Evolutionary conservation across 2,888 invertebrate species (phyloP), one percentile per base, ranked within the genome.

Genomic region (Archaeoteleia sp.): DNA sequence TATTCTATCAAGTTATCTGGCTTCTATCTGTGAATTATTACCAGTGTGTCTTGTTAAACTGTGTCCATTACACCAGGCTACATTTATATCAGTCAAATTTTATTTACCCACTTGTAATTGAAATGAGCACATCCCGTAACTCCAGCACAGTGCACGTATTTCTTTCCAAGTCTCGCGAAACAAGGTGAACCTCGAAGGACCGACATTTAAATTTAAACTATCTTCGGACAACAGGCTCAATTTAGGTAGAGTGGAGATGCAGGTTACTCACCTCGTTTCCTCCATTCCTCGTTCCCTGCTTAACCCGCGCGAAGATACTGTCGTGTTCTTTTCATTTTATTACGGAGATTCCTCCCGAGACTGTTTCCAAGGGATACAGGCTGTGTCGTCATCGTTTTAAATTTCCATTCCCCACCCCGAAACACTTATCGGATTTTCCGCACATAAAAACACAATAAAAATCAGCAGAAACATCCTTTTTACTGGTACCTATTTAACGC

Each of bases 171-270:
- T 13, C 13, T 3, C 10, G 12, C 12, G 20, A 53, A n/a, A n/a
- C n/a, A n/a, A n/a, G n/a, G n/a, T 20, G 20, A 20, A 20, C 54
- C 42, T 27, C 62, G 5, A 23, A 13, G 25, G 55, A 40, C 48
- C 15, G 10, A 25, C 55, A 39, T 48, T 63, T 63, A 55, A 49
- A 63, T 63, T 48, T 34, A 55, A 55, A 49, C 30, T 15, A 49
- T 43, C 37, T 29, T 55, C 55, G 43, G 37, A 39, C 49, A 43
- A 35, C 29, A 12, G 42, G 3, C 9, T 17, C 54, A 54, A 63
- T 55, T 63, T 40, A 62, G 34, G 34, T 15, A 13, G 3, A 35
- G 14, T 5, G 9, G 32, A 37, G 12, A 34, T 35, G 34, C 30
- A 20, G 32, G 32, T 32, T 10, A 12, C 39, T 13, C 8, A 12